Conservation (phyloP, 2,888 invertebrate species). For the Sepiola atlantica region DNA sequence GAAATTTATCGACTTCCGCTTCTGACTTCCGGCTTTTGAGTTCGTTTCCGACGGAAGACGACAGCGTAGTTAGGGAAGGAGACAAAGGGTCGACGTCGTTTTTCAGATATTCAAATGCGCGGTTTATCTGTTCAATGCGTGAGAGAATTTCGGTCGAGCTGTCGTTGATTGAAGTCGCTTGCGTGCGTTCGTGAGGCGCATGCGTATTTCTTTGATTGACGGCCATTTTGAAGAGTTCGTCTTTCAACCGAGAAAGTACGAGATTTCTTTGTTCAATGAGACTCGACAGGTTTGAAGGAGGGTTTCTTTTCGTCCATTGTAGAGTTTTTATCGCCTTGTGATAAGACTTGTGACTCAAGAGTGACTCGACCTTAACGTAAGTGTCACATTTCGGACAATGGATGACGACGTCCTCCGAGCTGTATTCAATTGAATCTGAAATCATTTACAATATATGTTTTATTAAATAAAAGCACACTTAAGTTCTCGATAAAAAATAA, state of each 20-base stretch:
- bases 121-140: neutral
- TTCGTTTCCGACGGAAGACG: neutral
- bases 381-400: neutral
- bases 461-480: too few species aligned
- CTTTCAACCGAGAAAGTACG: constrained; percentile 61
- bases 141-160: constrained; percentile 63
- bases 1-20: neutral
- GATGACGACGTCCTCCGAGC: neutral
- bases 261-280: constrained; percentile 64
- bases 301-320: constrained; percentile 56
- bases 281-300: constrained; percentile 60
- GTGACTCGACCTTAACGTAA: neutral
- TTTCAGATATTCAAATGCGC: neutral
- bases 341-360: constrained; percentile 61
- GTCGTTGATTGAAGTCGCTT: neutral
- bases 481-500: too few species aligned
- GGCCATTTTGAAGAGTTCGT: constrained; percentile 50
- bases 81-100: neutral
- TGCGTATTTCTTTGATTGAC: neutral
- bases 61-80: neutral
- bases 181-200: too few species aligned
- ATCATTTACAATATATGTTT: neutral
- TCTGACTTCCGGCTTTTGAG: neutral
- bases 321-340: constrained; percentile 66
- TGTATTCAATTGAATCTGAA: neutral